These are phyloP conservation scores for Etia nguti DNA, from an alignment of 2,113 vertebrate genomes.

Conservation along the genomic window DNA sequence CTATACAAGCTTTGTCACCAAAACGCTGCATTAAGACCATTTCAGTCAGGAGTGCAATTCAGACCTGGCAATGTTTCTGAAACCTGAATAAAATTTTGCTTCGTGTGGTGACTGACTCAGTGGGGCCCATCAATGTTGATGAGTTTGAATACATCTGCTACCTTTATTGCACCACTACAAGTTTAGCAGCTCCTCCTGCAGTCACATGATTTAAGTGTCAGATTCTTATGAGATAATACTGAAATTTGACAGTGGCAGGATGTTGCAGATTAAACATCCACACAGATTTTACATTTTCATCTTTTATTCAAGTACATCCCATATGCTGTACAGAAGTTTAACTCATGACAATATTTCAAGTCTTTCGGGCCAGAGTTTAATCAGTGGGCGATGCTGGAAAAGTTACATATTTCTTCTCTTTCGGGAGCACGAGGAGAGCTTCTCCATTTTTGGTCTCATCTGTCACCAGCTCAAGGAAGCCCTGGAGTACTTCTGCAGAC, in stretches of 20 bases:
- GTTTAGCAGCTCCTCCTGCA: neutral
- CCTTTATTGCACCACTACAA: neutral
- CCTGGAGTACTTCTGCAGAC: conserved; percentile 12
- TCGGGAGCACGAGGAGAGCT: neutral
- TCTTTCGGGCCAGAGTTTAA: no score
- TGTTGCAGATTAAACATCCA: neutral
- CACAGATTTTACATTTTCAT: neutral
- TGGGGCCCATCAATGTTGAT: neutral
- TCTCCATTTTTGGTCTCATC: conserved; percentile 63
- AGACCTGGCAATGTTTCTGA: neutral
- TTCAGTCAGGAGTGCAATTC: neutral
- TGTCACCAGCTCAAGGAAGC: conserved; percentile 44
- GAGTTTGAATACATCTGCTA: neutral
- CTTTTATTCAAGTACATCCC: neutral
- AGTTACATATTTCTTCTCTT: neutral
- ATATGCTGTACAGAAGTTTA: neutral
- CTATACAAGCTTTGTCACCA: neutral
- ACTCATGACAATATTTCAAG: no score
- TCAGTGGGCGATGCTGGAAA: neutral
- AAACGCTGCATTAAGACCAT: neutral
- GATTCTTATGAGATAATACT: neutral
- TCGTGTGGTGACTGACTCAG: neutral
- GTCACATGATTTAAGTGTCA: neutral
- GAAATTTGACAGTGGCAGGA: neutral
- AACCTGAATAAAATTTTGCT: neutral